Conservation (phyloP, 2,797 vertebrate genomes). For the Lepus townsendii region DNA sequence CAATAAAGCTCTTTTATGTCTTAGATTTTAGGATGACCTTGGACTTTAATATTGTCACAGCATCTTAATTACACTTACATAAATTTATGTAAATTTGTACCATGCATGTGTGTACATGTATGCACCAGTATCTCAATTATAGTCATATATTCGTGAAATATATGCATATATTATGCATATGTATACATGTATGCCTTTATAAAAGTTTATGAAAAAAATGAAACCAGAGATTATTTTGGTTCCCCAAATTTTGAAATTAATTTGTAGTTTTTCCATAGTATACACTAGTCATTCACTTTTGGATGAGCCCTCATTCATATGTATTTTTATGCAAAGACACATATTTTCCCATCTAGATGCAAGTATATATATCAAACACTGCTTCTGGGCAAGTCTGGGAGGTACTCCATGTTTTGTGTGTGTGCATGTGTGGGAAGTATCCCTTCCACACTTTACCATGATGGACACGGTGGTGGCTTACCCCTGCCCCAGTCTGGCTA, state of each 20-base stretch:
- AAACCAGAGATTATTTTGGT: too few species aligned
- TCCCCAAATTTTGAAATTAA: too few species aligned
- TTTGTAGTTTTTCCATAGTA: too few species aligned
- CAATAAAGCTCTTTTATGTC: neutral
- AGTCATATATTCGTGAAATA: too few species aligned
- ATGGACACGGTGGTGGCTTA: neutral
- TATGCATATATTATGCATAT: too few species aligned
- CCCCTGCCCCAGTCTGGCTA: neutral
- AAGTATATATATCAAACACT: neutral
- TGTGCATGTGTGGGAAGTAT: neutral
- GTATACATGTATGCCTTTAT: too few species aligned
- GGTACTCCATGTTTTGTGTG: neutral
- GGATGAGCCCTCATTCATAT: neutral
- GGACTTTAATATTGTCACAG: neutral
- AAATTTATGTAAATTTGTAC: conserved; percentile 17
- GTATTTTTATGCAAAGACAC: too few species aligned
- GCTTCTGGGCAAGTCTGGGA: neutral
- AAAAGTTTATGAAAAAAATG: too few species aligned
- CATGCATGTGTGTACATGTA: neutral
- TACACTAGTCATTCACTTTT: too few species aligned
- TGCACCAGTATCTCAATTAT: too few species aligned
- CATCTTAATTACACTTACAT: neutral
- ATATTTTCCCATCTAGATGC: too few species aligned
- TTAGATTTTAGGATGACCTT: neutral
- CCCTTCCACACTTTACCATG: neutral